Evolutionary conservation across 2,113 vertebrate genomes (phyloP).

Genomic region (Grus americana): DNA sequence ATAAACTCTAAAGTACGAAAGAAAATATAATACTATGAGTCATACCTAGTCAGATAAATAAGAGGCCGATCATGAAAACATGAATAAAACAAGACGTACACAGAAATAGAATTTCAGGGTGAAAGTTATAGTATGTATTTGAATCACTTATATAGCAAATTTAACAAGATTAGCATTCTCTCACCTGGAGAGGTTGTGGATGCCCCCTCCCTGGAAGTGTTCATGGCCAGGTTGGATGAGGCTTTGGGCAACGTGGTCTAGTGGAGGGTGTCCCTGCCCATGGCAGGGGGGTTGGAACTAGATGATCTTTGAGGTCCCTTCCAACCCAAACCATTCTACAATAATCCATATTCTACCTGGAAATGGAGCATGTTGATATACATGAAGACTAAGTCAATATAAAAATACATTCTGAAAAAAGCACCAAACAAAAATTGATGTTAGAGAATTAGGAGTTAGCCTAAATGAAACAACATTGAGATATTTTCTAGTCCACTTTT

Average conservation of each 20-base stretch:
- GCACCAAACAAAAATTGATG: background rate
- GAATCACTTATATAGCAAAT: background rate
- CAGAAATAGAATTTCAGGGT: background rate
- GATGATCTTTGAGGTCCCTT: too few species aligned
- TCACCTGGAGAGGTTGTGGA: too few species aligned
- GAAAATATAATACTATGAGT: background rate
- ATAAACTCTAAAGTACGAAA: background rate
- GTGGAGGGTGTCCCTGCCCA: too few species aligned
- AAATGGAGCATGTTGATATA: background rate
- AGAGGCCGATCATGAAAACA: background rate
- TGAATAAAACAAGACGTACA: background rate
- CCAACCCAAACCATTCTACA: too few species aligned
- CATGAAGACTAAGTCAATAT: background rate
- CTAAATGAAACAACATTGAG: background rate
- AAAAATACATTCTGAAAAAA: background rate
- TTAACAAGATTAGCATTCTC: background rate
- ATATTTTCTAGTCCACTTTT: background rate
- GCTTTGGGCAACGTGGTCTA: too few species aligned
- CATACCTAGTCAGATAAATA: conserved; percentile 13
- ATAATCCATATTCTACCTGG: background rate
- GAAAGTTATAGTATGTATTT: background rate
- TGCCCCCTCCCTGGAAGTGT: too few species aligned
- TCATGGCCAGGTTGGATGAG: too few species aligned
- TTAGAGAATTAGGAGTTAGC: background rate
- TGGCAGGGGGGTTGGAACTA: too few species aligned